Percentiles rank a stretch among this genome's conserved stretches.
Evolutionary conservation across 2,888 invertebrate species (phyloP).

Genomic region (Rutpela maculata): DNA sequence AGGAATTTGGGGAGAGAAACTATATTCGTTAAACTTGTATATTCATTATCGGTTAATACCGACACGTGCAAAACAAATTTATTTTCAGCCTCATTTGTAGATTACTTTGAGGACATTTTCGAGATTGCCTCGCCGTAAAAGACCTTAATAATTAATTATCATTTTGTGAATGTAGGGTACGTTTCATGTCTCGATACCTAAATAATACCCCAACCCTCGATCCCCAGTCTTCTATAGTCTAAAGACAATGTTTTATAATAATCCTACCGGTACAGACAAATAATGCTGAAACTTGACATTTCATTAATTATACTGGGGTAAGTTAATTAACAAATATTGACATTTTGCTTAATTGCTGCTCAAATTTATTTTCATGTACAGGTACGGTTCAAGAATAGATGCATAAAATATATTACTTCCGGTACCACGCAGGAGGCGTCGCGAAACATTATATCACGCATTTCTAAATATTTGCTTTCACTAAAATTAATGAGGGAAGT

Average conservation of each 20-base stretch:
- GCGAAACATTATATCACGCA: conserved; percentile 18
- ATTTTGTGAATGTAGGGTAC: conserved; percentile 34
- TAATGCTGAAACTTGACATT: conserved; percentile 40
- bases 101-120: conserved; percentile 37
- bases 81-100: conserved; percentile 43
- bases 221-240: conserved; percentile 13
- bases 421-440: conserved; percentile 27
- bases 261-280: conserved; percentile 26
- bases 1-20: conserved; percentile 1
- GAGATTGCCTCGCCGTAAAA: conserved; percentile 32
- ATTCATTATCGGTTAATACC: conserved; percentile 36
- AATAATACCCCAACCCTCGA: conserved; percentile 12
- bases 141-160: conserved; percentile 42
- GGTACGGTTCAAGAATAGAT: conserved; percentile 14
- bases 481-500: too few species aligned
- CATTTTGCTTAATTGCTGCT: conserved; percentile 39
- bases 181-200: conserved; percentile 23
- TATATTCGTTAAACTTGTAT: conserved; percentile 8
- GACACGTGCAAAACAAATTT: conserved; percentile 45
- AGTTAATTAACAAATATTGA: conserved; percentile 47
- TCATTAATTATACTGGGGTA: conserved; percentile 40
- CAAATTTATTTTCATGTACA: conserved; percentile 34
- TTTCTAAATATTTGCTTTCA: conserved; percentile 6
- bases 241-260: conserved; percentile 35
- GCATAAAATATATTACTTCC: conserved; percentile 34